phyloP scores from a whole-genome alignment of 2,113 vertebrate genomes.

The Columba janthina region DNA sequence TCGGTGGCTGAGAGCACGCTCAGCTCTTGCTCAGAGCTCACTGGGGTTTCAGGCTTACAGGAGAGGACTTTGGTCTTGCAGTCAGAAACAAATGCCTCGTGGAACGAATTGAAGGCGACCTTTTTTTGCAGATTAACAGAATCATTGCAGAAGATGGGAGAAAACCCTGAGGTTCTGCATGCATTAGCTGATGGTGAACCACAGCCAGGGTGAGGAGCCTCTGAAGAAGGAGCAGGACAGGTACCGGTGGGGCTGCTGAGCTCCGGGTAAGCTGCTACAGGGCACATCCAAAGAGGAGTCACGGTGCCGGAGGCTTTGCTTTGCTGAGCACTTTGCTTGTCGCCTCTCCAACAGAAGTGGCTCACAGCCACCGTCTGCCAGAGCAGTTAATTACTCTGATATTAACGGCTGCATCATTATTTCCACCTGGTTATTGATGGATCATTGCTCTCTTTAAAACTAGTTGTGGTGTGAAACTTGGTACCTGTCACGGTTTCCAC shows the following conservation, averaged over 20 bases:
- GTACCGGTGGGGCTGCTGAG: neutral
- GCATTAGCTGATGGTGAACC: neutral
- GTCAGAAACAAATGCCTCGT: neutral
- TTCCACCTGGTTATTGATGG: neutral
- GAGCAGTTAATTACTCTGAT: neutral
- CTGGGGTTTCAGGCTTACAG: neutral
- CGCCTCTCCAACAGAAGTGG: rapidly evolving
- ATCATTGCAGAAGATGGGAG: neutral
- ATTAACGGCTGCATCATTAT: neutral
- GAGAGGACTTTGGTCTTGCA: neutral
- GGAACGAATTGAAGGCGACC: neutral
- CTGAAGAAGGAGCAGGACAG: neutral
- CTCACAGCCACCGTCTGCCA: neutral
- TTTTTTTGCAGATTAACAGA: neutral
- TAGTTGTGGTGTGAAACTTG: neutral
- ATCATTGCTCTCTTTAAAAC: neutral
- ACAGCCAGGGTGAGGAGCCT: neutral
- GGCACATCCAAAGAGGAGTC: neutral
- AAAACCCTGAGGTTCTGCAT: neutral
- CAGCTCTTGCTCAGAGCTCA: neutral
- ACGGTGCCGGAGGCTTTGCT: rapidly evolving
- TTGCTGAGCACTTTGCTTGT: neutral
- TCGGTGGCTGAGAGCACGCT: neutral
- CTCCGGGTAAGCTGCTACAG: neutral
- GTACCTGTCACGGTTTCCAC: neutral